Evolutionary conservation across 2,797 vertebrate genomes (phyloP), one percentile per base, ranked within the genome.

Genomic region (Sparidentex hasta): DNA sequence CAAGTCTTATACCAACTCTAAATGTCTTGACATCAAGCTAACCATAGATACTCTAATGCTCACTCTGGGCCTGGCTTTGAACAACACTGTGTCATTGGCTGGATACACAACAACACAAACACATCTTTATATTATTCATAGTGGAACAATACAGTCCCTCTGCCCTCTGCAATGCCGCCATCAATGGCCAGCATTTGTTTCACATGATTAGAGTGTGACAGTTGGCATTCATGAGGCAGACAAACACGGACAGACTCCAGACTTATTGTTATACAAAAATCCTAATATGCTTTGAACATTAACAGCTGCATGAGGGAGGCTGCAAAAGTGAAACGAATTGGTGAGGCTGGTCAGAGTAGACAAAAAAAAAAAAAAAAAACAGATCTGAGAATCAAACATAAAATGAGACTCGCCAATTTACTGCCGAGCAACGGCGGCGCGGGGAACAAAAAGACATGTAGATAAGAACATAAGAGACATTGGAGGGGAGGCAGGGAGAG

Each of bases 391-490:
- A 65, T 68, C 58, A 74, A 84, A 86, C 79, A 57, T 67, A 54
- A 82, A 87, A 87, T 81, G 61, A 84, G 87, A 81, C 71, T 70
- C 13, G 14, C 66, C 72, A 84, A 88, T 88, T 91, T 89, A 65
- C 29, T 52, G 66, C 66, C 66, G 71, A 88, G 78, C 67, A 52
- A 72, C 0, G 7, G 44, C 1, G 2, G n/a, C 18, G 61, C 43
- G 7, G 59, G 44, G 65, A 80, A 71, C 71, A 83, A 81, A 89
- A 72, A 76, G 29, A 61, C 55, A 47, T 58, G 69, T 50, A 52
- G 78, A 87, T 85, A 85, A 78, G 56, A 84, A 76, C 75, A 80
- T 76, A 64, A 78, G 84, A 89, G 81, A 74, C 77, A 63, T 57
- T 71, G 55, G 78, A 76, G 58, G 72, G 76, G 66, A 80, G 78